Percentiles rank a stretch among this genome's conserved stretches.
These are phyloP conservation scores for Xyrichtys novacula DNA, from an alignment of 2,797 vertebrate genomes.

Conservation along the genomic window DNA sequence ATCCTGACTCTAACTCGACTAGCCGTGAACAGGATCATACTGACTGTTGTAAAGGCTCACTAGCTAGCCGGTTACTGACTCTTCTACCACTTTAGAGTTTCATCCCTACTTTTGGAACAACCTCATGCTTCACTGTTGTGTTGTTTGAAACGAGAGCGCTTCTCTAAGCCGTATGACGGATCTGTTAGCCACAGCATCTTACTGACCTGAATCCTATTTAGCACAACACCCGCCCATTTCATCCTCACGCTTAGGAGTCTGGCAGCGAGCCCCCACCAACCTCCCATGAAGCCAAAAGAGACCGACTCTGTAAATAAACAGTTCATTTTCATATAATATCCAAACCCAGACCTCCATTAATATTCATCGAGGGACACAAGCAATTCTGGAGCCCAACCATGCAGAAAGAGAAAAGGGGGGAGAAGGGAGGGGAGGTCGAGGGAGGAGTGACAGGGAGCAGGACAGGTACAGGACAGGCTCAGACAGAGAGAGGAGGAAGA, in stretches of 20 bases:
- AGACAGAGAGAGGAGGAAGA: conserved; percentile 10
- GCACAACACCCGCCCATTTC: conserved; percentile 49
- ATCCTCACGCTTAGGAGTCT: conserved; percentile 46
- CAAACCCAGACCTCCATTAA: conserved; percentile 72
- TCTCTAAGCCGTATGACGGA: conserved; percentile 51
- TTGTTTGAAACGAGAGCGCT: conserved; percentile 30
- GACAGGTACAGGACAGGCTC: conserved; percentile 50
- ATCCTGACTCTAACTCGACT: background rate
- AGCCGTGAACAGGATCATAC: too few relatives aligned
- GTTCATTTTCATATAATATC: conserved; percentile 81
- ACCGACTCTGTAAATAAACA: conserved; percentile 76
- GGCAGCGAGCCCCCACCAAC: conserved; percentile 28
- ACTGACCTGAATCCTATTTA: conserved; percentile 64
- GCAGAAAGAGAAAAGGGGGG: conserved; percentile 64
- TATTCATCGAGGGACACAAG: conserved; percentile 76
- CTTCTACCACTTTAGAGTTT: conserved; percentile 7
- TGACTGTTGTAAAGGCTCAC: too few relatives aligned
- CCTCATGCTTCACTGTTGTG: background rate
- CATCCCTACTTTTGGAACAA: background rate
- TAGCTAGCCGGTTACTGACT: too few relatives aligned
- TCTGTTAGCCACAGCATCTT: conserved; percentile 61
- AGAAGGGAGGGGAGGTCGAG: conserved; percentile 38
- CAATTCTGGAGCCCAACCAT: conserved; percentile 69
- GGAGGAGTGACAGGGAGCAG: conserved; percentile 39
- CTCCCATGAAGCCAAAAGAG: conserved; percentile 53